Conservation (phyloP, 1,140 invertebrate genomes). For the Ridgeia piscesae region DNA sequence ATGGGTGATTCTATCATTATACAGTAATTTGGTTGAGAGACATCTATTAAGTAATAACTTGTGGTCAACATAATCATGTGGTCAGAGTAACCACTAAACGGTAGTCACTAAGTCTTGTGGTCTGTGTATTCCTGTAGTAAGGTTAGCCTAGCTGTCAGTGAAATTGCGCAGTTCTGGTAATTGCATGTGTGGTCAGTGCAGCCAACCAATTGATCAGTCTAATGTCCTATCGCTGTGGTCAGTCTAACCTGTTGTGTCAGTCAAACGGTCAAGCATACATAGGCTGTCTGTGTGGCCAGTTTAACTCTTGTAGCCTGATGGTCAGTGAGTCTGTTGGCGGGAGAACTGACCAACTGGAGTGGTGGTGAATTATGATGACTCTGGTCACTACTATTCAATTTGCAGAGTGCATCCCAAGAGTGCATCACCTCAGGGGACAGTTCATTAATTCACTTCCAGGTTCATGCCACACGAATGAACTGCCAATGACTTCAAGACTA, state of each 20-base stretch:
- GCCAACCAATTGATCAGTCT: neutral
- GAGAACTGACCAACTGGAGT: neutral
- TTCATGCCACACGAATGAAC: too few species aligned
- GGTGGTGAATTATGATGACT: neutral
- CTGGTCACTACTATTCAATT: neutral
- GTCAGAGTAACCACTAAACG: neutral
- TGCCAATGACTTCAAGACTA: too few species aligned
- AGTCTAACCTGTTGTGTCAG: neutral
- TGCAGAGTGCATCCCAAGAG: neutral
- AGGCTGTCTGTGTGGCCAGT: neutral
- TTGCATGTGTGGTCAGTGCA: neutral
- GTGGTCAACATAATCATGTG: neutral
- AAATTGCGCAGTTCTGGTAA: neutral
- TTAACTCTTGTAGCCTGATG: neutral
- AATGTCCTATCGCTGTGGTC: neutral
- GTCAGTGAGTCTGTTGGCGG: neutral
- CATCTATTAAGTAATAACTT: neutral
- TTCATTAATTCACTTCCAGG: too few species aligned
- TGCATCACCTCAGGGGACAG: too few species aligned
- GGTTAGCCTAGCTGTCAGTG: neutral
- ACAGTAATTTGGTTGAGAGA: neutral
- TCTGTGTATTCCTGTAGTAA: too few species aligned
- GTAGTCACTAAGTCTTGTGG: neutral
- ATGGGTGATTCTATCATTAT: neutral
- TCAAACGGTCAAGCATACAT: neutral